Evolutionary conservation across 2,888 invertebrate genomes (phyloP), one percentile per base, ranked within the genome.

Genomic region (Heliconius aoede): DNA sequence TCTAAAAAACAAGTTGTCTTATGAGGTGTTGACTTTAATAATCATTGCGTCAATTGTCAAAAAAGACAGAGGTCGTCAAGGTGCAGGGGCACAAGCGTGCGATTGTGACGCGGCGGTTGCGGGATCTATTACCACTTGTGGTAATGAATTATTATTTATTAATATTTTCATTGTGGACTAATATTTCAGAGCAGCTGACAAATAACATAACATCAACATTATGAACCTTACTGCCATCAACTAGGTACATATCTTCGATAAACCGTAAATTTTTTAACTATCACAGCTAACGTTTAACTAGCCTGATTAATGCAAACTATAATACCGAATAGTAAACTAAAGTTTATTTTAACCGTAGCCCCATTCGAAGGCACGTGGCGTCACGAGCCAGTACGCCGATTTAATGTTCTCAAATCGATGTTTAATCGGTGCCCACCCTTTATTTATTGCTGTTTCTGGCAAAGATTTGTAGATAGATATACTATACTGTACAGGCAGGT

Each of bases 401-500:
- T 92, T 91, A 90, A 91, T 90, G 91, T 90, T 88, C 88, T 86
- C 81, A 88, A 91, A 93, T 92, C 91, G 92, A 91, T 92, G 84
- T 87, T 88, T 89, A 90, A 92, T 91, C 91, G 89, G 85, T 76
- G 84, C 80, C 82, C 86, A 87, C 87, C 90, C 88, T 64, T 36
- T 18, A 60, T 60, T 72, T 75, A 74, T 61, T 55, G 62, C 55
- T 84, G 78, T 77, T 80, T 76, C 13, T 36, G n/a, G 68, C 77
- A 73, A 73, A 81, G 78, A 75, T 61, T 32, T 72, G 9, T 36
- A 36, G 61, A 72, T 72, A 72, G n/a, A 58, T 60, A 24, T 58
- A 26, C 15, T 60, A 15, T 60, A 15, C 60, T 24, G 58, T 73
- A 46, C 68, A 55, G 26, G 74, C 68, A 55, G 26, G 74, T 58